Percentiles rank a stretch among this genome's conserved stretches.
Evolutionary conservation across 2,113 vertebrate species (phyloP).

Genomic region (Scophthalmus maximus): DNA sequence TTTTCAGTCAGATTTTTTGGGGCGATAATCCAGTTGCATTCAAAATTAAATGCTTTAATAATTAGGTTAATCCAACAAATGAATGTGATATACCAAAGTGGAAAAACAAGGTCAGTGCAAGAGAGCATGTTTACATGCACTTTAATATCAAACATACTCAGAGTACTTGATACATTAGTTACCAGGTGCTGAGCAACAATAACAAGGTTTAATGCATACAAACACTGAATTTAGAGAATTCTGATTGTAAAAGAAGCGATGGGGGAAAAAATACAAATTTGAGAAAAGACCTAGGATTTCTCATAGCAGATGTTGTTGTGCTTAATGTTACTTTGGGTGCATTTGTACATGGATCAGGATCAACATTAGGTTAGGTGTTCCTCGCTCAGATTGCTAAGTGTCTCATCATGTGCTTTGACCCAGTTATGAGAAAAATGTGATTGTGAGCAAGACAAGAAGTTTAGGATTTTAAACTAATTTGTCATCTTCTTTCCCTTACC

Average conservation of each 20-base stretch:
- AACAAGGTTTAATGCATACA: slow-evolving; percentile 3
- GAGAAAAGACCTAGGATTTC: too few relatives aligned
- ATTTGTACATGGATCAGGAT: not conserved
- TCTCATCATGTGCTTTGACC: not conserved
- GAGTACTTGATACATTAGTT: not conserved
- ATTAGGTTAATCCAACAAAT: not conserved
- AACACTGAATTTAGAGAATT: slow-evolving; percentile 16
- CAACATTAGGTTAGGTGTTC: not conserved
- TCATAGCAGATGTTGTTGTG: slow-evolving; percentile 3
- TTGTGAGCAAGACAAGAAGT: not conserved
- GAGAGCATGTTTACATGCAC: not conserved
- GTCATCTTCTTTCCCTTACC: slow-evolving; percentile 21
- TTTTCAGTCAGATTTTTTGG: not conserved
- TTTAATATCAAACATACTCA: not conserved
- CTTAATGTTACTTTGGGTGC: not conserved
- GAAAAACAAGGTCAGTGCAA: not conserved
- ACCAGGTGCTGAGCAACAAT: not conserved
- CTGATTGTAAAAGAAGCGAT: not conserved
- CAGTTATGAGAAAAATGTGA: not conserved
- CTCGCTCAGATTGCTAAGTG: not conserved
- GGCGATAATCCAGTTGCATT: not conserved
- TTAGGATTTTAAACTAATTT: slow-evolving; percentile 15
- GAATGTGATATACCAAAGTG: not conserved
- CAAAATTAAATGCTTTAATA: not conserved
- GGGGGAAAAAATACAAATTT: too few relatives aligned